These are phyloP conservation scores for Pseudococcus viburni DNA, from an alignment of 2,888 invertebrate genomes.

Conservation along the genomic window DNA sequence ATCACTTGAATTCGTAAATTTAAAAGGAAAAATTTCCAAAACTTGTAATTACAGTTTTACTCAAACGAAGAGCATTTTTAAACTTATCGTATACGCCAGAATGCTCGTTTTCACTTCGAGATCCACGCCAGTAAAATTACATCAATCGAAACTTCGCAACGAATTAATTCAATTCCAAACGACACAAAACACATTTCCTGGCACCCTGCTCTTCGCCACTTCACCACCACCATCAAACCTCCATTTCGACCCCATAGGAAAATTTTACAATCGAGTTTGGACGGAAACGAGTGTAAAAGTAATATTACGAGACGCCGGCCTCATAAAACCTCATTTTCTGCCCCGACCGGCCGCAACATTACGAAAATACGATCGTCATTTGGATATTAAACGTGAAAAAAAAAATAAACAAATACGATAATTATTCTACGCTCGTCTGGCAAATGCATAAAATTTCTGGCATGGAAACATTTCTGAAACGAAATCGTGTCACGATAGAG, in stretches of 20 bases:
- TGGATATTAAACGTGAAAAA: background rate
- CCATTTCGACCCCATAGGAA: background rate
- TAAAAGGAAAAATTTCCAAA: no score
- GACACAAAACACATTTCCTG: background rate
- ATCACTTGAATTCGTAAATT: no score
- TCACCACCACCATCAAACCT: background rate
- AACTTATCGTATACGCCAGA: no score
- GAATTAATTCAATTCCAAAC: background rate
- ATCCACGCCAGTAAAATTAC: no score
- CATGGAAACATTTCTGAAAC: background rate
- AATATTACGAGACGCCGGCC: background rate
- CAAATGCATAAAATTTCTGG: conserved; percentile 42
- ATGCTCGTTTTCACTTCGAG: no score
- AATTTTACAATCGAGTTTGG: background rate
- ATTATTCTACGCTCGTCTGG: conserved; percentile 21
- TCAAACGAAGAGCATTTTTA: no score
- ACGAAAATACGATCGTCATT: conserved; percentile 28
- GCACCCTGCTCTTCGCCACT: no score
- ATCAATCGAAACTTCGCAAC: background rate
- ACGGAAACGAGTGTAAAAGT: background rate
- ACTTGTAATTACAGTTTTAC: no score
- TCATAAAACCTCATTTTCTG: background rate
- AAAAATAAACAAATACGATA: conserved; percentile 2
- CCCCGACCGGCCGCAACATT: background rate
- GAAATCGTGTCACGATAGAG: conserved; percentile 8